Evolutionary conservation across 2,888 invertebrate genomes (phyloP).

Genomic region (Pterostichus madidus): DNA sequence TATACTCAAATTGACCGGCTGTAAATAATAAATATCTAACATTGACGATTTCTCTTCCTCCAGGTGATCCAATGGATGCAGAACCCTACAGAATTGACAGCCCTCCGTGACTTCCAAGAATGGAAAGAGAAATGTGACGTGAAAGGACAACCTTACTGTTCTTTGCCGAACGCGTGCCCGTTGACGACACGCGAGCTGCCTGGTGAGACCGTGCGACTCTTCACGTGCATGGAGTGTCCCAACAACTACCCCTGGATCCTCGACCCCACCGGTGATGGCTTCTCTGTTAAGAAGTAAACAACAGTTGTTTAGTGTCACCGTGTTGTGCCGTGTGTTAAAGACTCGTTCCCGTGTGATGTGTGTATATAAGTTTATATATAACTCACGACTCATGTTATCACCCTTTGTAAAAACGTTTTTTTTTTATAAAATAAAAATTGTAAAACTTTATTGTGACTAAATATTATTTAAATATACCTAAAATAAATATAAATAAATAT

Average conservation of each 20-base stretch:
- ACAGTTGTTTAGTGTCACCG: not conserved
- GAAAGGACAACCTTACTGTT: conserved; percentile 95
- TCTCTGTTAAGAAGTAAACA: conserved; percentile 86
- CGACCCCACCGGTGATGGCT: conserved; percentile 96
- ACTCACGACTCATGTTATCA: not conserved
- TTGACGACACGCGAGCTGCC: conserved; percentile 93
- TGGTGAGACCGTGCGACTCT: conserved; percentile 93
- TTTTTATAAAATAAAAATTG: conserved; percentile 58
- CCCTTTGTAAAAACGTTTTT: conserved; percentile 37
- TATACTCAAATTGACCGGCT: too few species aligned
- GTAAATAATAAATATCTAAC: too few species aligned
- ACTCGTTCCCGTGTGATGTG: too few species aligned
- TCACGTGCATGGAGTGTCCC: conserved; percentile 97
- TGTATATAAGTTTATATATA: conserved; percentile 14
- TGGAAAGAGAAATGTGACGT: conserved; percentile 98
- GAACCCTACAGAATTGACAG: conserved; percentile 92
- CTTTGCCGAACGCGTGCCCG: conserved; percentile 94
- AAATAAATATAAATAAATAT: too few species aligned
- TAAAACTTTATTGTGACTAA: conserved; percentile 41
- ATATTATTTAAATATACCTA: too few species aligned
- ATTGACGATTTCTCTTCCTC: not conserved
- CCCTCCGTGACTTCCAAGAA: conserved; percentile 93
- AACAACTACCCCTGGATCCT: conserved; percentile 97
- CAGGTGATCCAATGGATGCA: conserved; percentile 97
- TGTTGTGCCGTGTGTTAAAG: not conserved